These are phyloP conservation scores for Enteromius argenteus DNA, from an alignment of 2,797 vertebrate genomes.

Conservation along the genomic window DNA sequence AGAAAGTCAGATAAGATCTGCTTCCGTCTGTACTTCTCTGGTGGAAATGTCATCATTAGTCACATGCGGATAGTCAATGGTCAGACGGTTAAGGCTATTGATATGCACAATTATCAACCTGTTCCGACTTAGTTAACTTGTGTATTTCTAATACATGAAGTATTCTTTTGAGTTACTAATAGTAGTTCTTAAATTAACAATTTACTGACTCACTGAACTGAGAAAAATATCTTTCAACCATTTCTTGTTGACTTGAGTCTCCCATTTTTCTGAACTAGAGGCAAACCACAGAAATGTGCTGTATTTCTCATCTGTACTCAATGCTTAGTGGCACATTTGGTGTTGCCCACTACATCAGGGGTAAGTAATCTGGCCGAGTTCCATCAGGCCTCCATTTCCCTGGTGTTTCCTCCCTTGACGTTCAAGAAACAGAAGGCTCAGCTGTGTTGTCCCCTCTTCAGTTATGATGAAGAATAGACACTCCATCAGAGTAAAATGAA, in stretches of 20 bases:
- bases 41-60: conserved; percentile 59
- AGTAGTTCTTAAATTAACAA: background rate
- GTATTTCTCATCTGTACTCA: background rate
- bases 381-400: conserved; percentile 42
- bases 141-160: background rate
- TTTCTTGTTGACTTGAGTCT: background rate
- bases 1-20: conserved; percentile 30
- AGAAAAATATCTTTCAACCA: background rate
- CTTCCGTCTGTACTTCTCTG: conserved; percentile 33
- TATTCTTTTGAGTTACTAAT: background rate
- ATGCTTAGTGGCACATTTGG: background rate
- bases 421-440: conserved; percentile 48
- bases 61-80: conserved; percentile 26
- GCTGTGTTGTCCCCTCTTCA: conserved; percentile 47
- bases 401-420: conserved; percentile 34
- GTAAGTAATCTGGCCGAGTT: conserved; percentile 29
- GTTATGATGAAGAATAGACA: conserved; percentile 50
- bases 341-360: conserved; percentile 8
- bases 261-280: background rate
- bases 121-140: conserved; percentile 32
- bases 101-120: conserved; percentile 38
- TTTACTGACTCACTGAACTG: conserved; percentile 5
- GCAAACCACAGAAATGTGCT: background rate
- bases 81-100: conserved; percentile 25
- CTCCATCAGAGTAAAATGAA: conserved; percentile 55